These are phyloP conservation scores for Myiotriccus ornatus DNA, from an alignment of 2,797 vertebrate genomes.

Conservation along the genomic window DNA sequence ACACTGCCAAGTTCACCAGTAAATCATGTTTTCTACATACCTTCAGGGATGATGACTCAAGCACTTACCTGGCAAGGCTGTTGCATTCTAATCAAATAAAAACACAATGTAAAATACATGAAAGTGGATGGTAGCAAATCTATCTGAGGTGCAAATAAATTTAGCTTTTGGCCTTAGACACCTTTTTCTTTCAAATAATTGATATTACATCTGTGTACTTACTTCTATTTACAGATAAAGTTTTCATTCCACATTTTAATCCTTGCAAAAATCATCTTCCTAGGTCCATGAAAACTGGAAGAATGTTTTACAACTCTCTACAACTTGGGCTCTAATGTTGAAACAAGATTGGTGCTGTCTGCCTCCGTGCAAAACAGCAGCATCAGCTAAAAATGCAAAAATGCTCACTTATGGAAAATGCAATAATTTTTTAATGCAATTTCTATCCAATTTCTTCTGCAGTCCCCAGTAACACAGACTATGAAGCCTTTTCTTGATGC, in stretches of 20 bases:
- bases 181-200: neutral
- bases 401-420: neutral
- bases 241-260: neutral
- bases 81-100: neutral
- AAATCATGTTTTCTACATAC: neutral
- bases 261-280: neutral
- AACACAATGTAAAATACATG: neutral
- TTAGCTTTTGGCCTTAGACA: neutral
- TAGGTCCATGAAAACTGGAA: neutral
- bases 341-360: neutral
- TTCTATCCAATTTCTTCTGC: neutral
- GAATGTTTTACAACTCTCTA: neutral
- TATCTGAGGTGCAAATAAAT: neutral
- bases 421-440: neutral
- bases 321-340: neutral
- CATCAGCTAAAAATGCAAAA: neutral
- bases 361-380: neutral
- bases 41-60: neutral
- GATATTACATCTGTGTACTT: neutral
- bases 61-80: neutral
- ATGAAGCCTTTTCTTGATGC: neutral
- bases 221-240: neutral
- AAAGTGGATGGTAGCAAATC: neutral
- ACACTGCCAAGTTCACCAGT: neutral
- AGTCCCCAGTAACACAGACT: neutral